Base-by-base conservation (phyloP, 2,113 vertebrate genomes). In the Myrmecophaga tridactyla region DNA sequence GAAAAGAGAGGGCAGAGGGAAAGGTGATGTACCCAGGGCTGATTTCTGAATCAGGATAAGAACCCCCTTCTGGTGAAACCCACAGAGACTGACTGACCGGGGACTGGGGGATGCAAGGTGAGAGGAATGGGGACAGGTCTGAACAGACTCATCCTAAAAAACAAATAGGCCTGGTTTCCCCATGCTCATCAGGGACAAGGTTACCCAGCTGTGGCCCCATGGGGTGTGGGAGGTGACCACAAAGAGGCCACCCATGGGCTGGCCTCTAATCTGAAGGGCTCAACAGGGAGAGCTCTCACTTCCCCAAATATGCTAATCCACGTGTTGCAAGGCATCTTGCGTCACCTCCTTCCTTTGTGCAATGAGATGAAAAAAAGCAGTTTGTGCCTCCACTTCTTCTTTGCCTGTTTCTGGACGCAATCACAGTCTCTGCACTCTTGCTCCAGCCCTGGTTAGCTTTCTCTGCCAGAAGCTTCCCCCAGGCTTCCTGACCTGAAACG, bases 261-360 rank as follows among this genome's bases (percentile, higher is more conserved):
- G 58, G 53, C 76, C 62, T 83, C n/a, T 82, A 46, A 58, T 87
- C 85, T 85, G 78, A 96, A 90, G 41, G 60, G 69, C 39, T 69
- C 10, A 76, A 46, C 27, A 36, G 75, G 78, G 89, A 51, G 65
- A 56, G 86, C 39, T 90, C 84, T 96, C 87, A 94, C 94, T 98
- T 98, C 97, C 96, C 90, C 86, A 97, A 73, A 80, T 8, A 60
- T 5, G 41, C 76, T 84, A 70, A 91, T 80, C 93, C 70, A 23
- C 91, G 39, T 98, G 96, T 90, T 70, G 94, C 96, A 98, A 95
- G 92, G 75, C 23, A 41, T 56, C 86, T 89, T 56, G 80, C 83
- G 83, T 93, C 87, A 83, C 63, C 95, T 83, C 53, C 89, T 95
- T 90, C 95, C 81, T 94, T 98, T 98, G 96, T 90, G 75, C 81